Base-by-base conservation (phyloP, 2,113 vertebrate species). In the Gymnocephalus cernua region DNA sequence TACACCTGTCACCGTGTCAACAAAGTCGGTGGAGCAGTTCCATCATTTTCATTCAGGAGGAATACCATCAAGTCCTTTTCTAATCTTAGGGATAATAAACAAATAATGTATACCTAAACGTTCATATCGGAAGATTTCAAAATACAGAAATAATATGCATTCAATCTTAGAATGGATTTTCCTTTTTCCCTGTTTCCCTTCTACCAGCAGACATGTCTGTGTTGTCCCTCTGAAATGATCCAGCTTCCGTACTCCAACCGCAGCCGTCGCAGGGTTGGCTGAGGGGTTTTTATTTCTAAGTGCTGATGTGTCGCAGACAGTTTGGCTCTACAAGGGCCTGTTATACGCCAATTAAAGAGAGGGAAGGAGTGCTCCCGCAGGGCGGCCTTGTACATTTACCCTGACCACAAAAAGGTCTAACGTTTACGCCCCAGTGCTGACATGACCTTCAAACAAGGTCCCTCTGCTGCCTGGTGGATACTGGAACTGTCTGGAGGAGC, bases 371-470 rank as follows among this genome's bases (percentile, higher is more conserved):
- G 92, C 84, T 94, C 93, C 90, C 91, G 85, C 90, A 93, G 90
- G 91, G 92, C 87, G 59, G 87, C 81, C 93, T 92, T 89, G 92
- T 95, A 94, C 94, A 95, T 96, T 95, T 94, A 94, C 92, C 88
- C 93, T 90, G 91, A 95, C 94, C 94, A 91, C 95, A 95, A 92
- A 95, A 93, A 92, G 92, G 92, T 94, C 94, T 95, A 93, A 90
- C 91, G 93, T 93, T 95, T 92, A 93, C 92, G 86, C 90, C 89
- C 80, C 74, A 84, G 86, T 89, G 92, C 92, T 90, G 88, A 93
- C 91, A 91, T 95, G 94, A 95, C 94, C 95, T 95, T 96, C 92
- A 95, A 84, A 93, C 90, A 88, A 92, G 92, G 89, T 90, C 91
- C 88, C 87, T 84, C 59, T 77, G 87, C 88, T 84, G 91, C 89